Evolutionary conservation across 2,113 vertebrate species (phyloP).

Genomic region (Silurus meridionalis): DNA sequence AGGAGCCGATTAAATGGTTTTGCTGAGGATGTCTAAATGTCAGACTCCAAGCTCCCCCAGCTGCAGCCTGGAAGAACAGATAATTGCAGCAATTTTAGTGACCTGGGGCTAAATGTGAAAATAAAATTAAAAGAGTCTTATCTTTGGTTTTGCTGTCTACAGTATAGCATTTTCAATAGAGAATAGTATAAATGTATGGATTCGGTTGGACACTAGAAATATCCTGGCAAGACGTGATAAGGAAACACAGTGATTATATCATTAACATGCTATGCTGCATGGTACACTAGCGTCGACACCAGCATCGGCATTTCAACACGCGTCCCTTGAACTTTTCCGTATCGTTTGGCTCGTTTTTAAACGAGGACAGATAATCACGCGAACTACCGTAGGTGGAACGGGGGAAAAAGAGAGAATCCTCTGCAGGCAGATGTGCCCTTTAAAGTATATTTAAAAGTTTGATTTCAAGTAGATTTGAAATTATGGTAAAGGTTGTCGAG

Average conservation of each 20-base stretch:
- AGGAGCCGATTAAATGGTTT: slow-evolving; percentile 10
- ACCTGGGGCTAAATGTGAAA: slow-evolving; percentile 8
- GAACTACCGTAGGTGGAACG: not conserved
- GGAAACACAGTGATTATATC: not conserved
- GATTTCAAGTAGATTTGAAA: not conserved
- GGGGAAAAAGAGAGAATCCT: not conserved
- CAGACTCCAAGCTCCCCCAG: not conserved
- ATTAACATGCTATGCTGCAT: not conserved
- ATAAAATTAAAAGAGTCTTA: not conserved
- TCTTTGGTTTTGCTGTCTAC: not conserved
- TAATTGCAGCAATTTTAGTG: slow-evolving; percentile 24
- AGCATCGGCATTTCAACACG: not conserved
- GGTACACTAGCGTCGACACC: not conserved
- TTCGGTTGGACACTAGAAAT: not conserved
- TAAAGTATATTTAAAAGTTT: slow-evolving; percentile 10
- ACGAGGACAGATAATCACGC: not conserved
- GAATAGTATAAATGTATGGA: not conserved
- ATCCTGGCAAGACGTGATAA: not conserved
- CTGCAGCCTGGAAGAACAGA: slow-evolving; percentile 16
- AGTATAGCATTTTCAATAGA: not conserved
- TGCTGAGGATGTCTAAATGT: slow-evolving; percentile 12
- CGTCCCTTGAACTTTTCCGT: not conserved
- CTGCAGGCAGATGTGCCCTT: not conserved
- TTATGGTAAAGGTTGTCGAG: not conserved
- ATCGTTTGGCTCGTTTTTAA: not conserved